These are phyloP conservation scores for Drosophila algonquin DNA, from an alignment of 2,888 invertebrate genomes.

Conservation along the genomic window DNA sequence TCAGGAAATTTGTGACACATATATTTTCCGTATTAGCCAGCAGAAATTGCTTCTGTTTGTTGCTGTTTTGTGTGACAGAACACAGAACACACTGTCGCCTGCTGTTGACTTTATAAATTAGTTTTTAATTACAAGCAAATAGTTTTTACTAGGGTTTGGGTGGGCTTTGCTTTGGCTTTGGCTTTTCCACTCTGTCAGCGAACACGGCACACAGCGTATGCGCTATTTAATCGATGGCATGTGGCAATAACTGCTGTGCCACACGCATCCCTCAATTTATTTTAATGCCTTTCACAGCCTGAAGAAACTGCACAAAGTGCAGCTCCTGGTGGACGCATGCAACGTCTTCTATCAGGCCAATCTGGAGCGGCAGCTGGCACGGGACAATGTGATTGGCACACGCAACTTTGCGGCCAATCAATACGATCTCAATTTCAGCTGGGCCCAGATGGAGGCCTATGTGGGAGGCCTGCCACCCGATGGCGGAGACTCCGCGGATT, in stretches of 20 bases:
- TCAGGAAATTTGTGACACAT: constrained; percentile 28
- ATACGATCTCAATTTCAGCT: constrained; percentile 83
- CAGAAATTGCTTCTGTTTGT: constrained; percentile 29
- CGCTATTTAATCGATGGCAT: constrained; percentile 20
- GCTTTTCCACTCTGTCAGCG: constrained; percentile 1
- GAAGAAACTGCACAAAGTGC: constrained; percentile 84
- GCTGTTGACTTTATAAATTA: constrained; percentile 52
- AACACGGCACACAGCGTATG: constrained; percentile 36
- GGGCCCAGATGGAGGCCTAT: constrained; percentile 83
- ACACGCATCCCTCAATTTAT: neutral
- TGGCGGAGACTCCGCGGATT: constrained; percentile 6
- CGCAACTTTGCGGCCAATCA: constrained; percentile 82
- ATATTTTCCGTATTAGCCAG: constrained; percentile 33
- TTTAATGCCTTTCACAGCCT: constrained; percentile 65
- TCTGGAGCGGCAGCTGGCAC: constrained; percentile 85
- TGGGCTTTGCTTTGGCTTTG: neutral
- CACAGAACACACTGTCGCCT: constrained; percentile 21
- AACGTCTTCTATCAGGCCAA: constrained; percentile 87
- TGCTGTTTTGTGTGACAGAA: constrained; percentile 24
- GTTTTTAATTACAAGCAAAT: constrained; percentile 53
- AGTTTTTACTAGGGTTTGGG: constrained; percentile 8
- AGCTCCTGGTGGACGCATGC: constrained; percentile 80
- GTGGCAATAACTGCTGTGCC: neutral
- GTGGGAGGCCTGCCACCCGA: neutral
- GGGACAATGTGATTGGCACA: constrained; percentile 83